phyloP scores from a whole-genome alignment of 2,113 vertebrate species.

The Brienomyrus longianalis region DNA sequence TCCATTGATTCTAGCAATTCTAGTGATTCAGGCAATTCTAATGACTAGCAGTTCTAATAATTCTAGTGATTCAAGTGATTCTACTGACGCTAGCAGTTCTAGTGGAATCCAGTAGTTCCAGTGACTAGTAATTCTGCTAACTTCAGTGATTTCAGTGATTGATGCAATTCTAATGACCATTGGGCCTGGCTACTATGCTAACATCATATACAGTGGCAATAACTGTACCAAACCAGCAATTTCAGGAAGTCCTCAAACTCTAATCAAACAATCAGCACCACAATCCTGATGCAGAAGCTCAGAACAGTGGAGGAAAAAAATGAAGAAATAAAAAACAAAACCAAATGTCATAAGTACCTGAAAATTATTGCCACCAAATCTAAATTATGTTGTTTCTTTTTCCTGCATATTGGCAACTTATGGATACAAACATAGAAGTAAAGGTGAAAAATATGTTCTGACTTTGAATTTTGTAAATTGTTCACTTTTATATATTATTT shows the following conservation, averaged over 20 bases:
- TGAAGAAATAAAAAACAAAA: background rate
- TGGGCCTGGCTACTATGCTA: background rate
- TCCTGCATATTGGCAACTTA: background rate
- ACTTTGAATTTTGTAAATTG: background rate
- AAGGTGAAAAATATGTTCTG: background rate
- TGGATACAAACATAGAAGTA: background rate
- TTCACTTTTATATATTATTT: slow-evolving; percentile 8
- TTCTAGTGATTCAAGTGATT: background rate
- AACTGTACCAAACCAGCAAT: background rate
- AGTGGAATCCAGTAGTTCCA: background rate
- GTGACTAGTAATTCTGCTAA: background rate
- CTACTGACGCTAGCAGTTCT: background rate
- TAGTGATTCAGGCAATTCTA: background rate
- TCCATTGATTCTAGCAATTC: background rate
- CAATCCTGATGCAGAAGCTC: background rate
- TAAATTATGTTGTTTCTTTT: background rate
- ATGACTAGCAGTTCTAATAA: background rate
- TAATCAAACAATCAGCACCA: background rate
- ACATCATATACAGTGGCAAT: background rate
- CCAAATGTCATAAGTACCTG: background rate
- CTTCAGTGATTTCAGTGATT: background rate
- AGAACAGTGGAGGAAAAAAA: background rate
- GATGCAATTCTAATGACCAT: background rate
- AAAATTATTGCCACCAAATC: background rate
- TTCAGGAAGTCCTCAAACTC: background rate